Evolutionary conservation across 2,888 invertebrate species (phyloP).

Genomic region (Caenorhabditis sp.): DNA sequence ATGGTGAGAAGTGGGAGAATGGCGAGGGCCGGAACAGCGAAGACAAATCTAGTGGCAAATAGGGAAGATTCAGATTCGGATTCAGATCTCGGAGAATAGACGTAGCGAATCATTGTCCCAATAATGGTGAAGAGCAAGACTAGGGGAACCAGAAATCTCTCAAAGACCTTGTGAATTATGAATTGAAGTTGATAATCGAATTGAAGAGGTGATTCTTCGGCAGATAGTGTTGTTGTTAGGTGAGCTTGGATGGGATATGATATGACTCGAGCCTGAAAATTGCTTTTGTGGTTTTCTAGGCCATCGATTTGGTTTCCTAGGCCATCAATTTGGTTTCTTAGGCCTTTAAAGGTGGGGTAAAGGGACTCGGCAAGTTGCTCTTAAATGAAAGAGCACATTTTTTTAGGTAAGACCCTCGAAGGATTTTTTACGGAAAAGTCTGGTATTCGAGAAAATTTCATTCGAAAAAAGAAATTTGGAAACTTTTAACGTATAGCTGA

Average conservation of each 20-base stretch:
- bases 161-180: slow-evolving; percentile 30
- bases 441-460: too few relatives aligned
- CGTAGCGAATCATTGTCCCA: slow-evolving; percentile 19
- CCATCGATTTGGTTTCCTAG: too few relatives aligned
- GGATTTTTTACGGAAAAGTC: too few relatives aligned
- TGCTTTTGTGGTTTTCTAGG: too few relatives aligned
- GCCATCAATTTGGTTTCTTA: too few relatives aligned
- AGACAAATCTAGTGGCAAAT: slow-evolving; percentile 39
- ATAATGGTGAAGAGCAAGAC: slow-evolving; percentile 4
- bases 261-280: slow-evolving; percentile 36
- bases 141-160: slow-evolving; percentile 27
- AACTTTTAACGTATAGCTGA: too few relatives aligned
- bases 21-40: slow-evolving; percentile 41
- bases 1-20: slow-evolving; percentile 41
- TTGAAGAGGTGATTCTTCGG: slow-evolving; percentile 31
- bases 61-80: slow-evolving; percentile 23
- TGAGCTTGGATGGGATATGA: slow-evolving; percentile 30
- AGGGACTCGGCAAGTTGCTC: too few relatives aligned
- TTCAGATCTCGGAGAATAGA: slow-evolving; percentile 14
- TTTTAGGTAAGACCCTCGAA: too few relatives aligned
- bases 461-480: too few relatives aligned
- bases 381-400: too few relatives aligned
- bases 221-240: slow-evolving; percentile 16
- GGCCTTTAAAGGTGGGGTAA: too few relatives aligned
- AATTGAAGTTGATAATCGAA: slow-evolving; percentile 36